Percentiles rank a stretch among this genome's conserved stretches.
phyloP scores from a whole-genome alignment of 2,797 vertebrate genomes.

The Parauchenoglanis ngamensis region DNA sequence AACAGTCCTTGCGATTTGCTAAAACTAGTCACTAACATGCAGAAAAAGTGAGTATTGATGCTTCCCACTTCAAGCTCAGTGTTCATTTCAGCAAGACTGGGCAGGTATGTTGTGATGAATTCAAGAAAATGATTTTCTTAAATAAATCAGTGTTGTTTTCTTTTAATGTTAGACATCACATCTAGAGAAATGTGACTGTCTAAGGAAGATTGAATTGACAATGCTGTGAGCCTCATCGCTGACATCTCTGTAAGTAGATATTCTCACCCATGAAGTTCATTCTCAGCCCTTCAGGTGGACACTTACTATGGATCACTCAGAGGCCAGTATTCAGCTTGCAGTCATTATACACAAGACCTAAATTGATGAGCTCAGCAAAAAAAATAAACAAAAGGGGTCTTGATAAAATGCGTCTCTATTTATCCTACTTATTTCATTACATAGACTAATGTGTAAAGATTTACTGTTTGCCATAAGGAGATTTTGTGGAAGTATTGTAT shows the following conservation, averaged over 20 bases:
- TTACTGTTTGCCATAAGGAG: background rate
- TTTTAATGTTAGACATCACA: background rate
- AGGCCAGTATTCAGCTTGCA: background rate
- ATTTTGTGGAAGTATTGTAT: background rate
- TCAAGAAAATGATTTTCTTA: background rate
- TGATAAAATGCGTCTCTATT: background rate
- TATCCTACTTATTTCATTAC: background rate
- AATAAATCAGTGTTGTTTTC: conserved; percentile 4
- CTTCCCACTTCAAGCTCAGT: background rate
- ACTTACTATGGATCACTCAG: background rate
- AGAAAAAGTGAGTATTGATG: background rate
- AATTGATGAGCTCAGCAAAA: background rate
- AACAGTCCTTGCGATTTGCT: background rate
- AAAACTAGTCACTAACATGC: background rate
- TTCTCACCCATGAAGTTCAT: background rate
- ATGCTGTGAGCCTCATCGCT: background rate
- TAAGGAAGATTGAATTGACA: background rate
- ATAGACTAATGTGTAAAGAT: background rate
- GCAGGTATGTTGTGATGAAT: background rate
- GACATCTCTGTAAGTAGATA: background rate
- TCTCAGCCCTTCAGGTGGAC: background rate
- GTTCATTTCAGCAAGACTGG: conserved; percentile 12
- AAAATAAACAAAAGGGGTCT: background rate
- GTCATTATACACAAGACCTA: background rate
- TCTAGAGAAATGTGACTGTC: background rate